Conservation (phyloP, 1,140 invertebrate genomes). For the Harlomillsia oculata region DNA sequence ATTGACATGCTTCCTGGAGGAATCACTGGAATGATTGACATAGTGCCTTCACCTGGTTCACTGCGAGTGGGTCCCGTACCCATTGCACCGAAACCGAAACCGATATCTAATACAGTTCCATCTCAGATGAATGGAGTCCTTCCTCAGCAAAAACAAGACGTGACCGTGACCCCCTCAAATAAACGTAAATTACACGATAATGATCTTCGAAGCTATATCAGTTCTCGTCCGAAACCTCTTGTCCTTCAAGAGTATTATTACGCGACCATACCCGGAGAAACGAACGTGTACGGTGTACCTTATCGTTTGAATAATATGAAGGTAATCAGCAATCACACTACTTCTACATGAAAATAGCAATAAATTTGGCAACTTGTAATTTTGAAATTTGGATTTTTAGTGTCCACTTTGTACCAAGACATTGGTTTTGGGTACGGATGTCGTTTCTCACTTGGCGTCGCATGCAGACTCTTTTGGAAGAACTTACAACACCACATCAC, state of each 20-base stretch:
- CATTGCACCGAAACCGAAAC: neutral
- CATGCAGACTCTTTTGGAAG: conserved; percentile 43
- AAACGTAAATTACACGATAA: neutral
- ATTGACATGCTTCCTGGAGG: conserved; percentile 30
- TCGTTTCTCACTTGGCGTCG: conserved; percentile 58
- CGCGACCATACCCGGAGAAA: neutral
- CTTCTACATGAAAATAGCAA: conserved; percentile 2
- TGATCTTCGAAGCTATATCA: neutral
- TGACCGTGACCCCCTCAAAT: neutral
- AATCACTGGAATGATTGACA: conserved; percentile 7
- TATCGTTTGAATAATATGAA: conserved; percentile 6
- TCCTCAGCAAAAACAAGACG: neutral
- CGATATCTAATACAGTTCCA: neutral
- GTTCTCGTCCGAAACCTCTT: neutral
- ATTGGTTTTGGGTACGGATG: conserved; percentile 50
- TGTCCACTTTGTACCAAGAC: conserved; percentile 49
- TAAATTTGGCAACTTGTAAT: no score
- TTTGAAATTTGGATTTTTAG: conserved; percentile 41
- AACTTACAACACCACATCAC: neutral
- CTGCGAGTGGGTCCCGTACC: no score
- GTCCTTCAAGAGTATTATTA: conserved; percentile 16
- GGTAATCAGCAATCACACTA: neutral
- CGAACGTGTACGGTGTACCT: neutral
- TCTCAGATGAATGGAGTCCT: neutral
- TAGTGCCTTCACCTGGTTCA: neutral